Evolutionary conservation across 2,797 vertebrate genomes (phyloP), one percentile per base, ranked within the genome.

Genomic region (Pipistrellus pygmaeus): DNA sequence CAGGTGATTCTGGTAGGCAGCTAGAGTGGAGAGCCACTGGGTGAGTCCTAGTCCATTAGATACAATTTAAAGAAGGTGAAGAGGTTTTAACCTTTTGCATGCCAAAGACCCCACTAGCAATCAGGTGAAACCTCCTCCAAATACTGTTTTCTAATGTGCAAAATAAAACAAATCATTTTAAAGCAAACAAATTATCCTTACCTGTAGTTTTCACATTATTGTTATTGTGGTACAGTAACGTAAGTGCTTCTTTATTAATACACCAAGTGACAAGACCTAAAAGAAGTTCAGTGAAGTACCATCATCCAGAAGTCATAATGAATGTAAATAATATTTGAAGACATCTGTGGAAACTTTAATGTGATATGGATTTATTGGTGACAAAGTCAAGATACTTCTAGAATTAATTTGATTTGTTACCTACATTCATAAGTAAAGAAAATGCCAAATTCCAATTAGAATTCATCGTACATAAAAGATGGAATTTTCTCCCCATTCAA

Each of bases 81-180:
- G 14, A 53, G 13, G 21, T 48, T 73, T 87, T 73, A 35, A 57
- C 4, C 23, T 66, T 90, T 76, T 15, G 23, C 30, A 68, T 15
- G 38, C 73, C 55, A 35, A 44, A 14, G 55, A 78, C 23, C 44
- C 27, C 78, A 73, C 18, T 3, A 30, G 21, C 64, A 82, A 69
- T 14, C 21, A 5, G 17, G 25, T 76, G 10, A 85, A 15, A 23
- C 64, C 57, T 85, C 73, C 60, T 90, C 32, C 38, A 41, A 71
- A 38, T 46, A 53, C 64, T 48, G 6, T 64, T 90, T 94, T 44
- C 51, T 89, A 92, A 88, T 55, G 35, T 41, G 68, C 46, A 62
- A 86, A 88, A 71, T 46, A 75, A 94, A 73, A 81, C 11, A 90
- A 71, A 78, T 32, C 17, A 77, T 53, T 68, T 48, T 53, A 57